These are phyloP conservation scores for Andricus grossulariae DNA, from an alignment of 1,140 invertebrate genomes.

Conservation along the genomic window DNA sequence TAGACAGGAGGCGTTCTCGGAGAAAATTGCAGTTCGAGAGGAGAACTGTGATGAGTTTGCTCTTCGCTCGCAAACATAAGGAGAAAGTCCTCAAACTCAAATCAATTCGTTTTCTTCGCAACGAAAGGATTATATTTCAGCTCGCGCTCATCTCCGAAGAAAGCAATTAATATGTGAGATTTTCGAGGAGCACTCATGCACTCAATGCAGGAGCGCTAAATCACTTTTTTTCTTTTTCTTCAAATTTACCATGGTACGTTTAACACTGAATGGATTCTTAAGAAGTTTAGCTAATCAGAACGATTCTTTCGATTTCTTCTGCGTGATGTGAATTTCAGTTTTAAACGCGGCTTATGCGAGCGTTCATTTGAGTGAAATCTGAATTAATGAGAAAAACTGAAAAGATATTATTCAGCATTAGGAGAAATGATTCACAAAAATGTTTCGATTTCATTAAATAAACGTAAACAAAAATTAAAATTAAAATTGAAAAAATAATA, in stretches of 20 bases:
- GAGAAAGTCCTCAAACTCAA: slow-evolving; percentile 56
- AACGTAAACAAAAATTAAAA: too few relatives aligned
- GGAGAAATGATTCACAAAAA: slow-evolving; percentile 1
- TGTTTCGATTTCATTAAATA: too few relatives aligned
- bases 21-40: background rate
- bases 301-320: slow-evolving; percentile 30
- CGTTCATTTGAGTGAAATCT: background rate
- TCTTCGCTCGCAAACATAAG: background rate
- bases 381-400: slow-evolving; percentile 2
- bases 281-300: slow-evolving; percentile 30
- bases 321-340: slow-evolving; percentile 25
- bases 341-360: slow-evolving; percentile 3
- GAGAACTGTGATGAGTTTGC: slow-evolving; percentile 3
- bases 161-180: slow-evolving; percentile 46
- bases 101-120: slow-evolving; percentile 58
- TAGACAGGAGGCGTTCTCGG: background rate
- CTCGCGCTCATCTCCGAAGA: slow-evolving; percentile 53
- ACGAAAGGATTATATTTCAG: slow-evolving; percentile 54
- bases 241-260: slow-evolving; percentile 20
- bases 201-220: slow-evolving; percentile 6
- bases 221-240: background rate
- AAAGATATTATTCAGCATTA: slow-evolving; percentile 3
- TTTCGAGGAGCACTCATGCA: slow-evolving; percentile 6
- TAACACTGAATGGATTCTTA: background rate
- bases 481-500: too few relatives aligned